These are phyloP conservation scores for Noctua comes DNA, from an alignment of 2,888 invertebrate species.

Conservation along the genomic window DNA sequence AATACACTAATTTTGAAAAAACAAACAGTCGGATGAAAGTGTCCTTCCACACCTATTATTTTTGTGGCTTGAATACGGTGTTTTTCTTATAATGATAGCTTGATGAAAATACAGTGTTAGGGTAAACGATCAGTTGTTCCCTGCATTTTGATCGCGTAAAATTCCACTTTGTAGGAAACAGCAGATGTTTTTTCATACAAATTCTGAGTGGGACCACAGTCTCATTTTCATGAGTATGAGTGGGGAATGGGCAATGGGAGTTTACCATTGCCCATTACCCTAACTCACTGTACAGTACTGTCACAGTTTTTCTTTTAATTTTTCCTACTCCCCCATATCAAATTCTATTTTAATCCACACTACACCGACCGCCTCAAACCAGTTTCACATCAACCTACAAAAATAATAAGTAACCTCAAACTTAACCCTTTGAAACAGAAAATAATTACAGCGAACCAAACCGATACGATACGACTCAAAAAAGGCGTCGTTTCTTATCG, in stretches of 20 bases:
- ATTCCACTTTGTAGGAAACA: background rate
- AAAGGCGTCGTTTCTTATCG: constrained; percentile 67
- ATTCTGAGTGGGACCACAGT: background rate
- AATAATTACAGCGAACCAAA: constrained; percentile 63
- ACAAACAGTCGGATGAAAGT: background rate
- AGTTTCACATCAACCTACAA: constrained; percentile 37
- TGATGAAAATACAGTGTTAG: background rate
- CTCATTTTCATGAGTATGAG: background rate
- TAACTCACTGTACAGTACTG: background rate
- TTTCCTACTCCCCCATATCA: background rate
- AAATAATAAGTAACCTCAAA: constrained; percentile 35
- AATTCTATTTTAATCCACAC: background rate
- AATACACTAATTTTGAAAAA: background rate
- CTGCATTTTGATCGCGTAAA: background rate
- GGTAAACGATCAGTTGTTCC: background rate
- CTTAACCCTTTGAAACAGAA: constrained; percentile 57
- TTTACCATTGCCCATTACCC: no score
- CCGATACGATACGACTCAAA: constrained; percentile 55
- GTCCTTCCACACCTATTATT: background rate
- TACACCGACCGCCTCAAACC: constrained; percentile 20
- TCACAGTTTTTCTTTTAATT: background rate
- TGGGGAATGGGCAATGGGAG: no score
- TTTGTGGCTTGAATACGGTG: background rate
- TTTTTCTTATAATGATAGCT: background rate
- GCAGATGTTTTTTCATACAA: background rate